phyloP scores from a whole-genome alignment of 2,888 invertebrate species.

The Epicampocera succincta region DNA sequence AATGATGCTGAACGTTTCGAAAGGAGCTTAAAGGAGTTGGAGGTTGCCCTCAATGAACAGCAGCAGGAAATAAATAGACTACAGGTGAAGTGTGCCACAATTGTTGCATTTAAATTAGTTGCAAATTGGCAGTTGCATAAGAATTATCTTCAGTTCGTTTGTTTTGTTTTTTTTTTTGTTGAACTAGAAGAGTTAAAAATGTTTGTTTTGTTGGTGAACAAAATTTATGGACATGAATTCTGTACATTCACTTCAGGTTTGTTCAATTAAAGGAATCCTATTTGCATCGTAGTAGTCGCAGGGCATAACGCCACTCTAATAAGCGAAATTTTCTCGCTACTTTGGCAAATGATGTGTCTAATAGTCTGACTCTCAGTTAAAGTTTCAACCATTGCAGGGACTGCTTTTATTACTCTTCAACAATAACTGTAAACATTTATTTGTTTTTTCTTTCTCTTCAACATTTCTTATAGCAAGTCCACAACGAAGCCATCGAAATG shows the following conservation, averaged over 20 bases:
- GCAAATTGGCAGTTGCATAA: not conserved
- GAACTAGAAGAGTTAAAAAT: too few species aligned
- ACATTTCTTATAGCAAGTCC: slow-evolving; percentile 83
- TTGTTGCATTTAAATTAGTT: slow-evolving; percentile 2
- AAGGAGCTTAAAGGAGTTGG: slow-evolving; percentile 86
- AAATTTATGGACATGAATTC: not conserved
- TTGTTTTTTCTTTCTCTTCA: too few species aligned
- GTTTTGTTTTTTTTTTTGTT: not conserved
- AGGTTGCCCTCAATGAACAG: slow-evolving; percentile 86
- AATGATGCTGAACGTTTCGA: slow-evolving; percentile 89
- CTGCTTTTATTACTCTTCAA: too few species aligned
- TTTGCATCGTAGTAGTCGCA: too few species aligned
- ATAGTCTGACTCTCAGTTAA: too few species aligned
- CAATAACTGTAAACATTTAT: too few species aligned
- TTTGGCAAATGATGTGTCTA: too few species aligned
- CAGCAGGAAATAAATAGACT: slow-evolving; percentile 88
- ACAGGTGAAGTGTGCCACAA: slow-evolving; percentile 82
- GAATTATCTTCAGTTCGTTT: not conserved
- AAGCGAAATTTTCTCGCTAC: too few species aligned
- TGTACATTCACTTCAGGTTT: too few species aligned
- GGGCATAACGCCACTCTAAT: too few species aligned
- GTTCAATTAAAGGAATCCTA: too few species aligned
- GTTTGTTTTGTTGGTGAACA: not conserved
- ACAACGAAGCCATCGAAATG: slow-evolving; percentile 88
- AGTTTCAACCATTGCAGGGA: too few species aligned